Conservation (phyloP, 2,113 vertebrate genomes). For the Macrotis lagotis region DNA sequence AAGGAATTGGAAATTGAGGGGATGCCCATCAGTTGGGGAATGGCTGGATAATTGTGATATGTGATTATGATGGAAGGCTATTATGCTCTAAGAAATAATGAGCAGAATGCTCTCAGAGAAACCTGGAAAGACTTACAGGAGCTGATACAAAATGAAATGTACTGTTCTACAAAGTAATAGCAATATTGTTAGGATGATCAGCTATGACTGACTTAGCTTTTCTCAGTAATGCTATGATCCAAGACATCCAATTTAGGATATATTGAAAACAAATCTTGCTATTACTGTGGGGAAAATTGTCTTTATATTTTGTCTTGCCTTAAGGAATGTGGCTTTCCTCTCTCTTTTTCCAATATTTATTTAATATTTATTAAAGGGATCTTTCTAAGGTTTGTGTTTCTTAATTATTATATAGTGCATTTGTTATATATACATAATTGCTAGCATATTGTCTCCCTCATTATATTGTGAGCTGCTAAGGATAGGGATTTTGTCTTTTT, state of each 20-base stretch:
- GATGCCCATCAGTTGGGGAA: no score
- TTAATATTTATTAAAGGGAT: neutral
- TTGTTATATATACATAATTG: neutral
- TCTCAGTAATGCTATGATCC: no score
- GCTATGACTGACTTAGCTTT: no score
- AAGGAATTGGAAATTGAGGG: no score
- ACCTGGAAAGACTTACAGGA: no score
- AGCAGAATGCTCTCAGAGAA: no score
- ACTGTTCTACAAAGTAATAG: no score
- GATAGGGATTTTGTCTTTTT: neutral
- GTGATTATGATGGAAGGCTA: no score
- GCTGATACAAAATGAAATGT: no score
- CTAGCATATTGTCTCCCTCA: neutral
- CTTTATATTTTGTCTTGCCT: neutral
- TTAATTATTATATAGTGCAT: neutral
- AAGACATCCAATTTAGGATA: neutral
- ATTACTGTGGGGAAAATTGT: neutral
- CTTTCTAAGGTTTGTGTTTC: neutral
- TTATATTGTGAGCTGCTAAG: neutral
- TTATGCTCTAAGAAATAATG: no score
- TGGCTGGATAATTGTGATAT: no score
- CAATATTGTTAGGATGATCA: no score
- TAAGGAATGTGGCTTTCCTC: neutral
- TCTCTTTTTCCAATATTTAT: neutral
- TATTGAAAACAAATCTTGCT: neutral